Conservation (phyloP, 2,113 vertebrate species). For the Nothocercus nigrocapillus region DNA sequence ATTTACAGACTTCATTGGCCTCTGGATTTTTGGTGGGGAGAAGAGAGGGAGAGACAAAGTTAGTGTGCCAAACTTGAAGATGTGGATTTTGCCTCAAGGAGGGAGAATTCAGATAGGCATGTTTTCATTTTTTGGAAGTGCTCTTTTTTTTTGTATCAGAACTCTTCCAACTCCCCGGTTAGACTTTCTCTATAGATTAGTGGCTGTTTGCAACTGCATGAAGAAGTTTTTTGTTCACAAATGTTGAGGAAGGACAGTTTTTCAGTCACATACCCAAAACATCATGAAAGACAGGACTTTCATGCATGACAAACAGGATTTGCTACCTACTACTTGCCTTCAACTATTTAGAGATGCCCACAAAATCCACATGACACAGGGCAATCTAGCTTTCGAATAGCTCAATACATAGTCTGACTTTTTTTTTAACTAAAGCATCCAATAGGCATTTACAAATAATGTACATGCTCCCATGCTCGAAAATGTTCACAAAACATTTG, state of each 20-base stretch:
- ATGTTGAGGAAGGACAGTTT: background rate
- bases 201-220: background rate
- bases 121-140: background rate
- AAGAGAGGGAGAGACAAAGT: background rate
- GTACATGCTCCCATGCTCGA: background rate
- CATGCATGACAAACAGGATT: background rate
- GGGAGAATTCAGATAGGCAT: fast-evolving
- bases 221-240: background rate
- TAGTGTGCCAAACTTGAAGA: background rate
- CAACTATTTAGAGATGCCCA: background rate
- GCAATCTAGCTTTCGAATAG: background rate
- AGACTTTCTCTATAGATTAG: background rate
- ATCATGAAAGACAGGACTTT: background rate
- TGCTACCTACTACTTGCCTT: background rate
- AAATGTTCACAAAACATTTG: background rate
- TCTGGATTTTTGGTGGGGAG: background rate
- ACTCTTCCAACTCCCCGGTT: background rate
- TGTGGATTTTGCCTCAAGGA: background rate
- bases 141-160: background rate
- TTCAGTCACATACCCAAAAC: background rate
- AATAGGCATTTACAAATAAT: background rate
- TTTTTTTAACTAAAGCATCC: background rate
- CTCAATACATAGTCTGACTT: background rate
- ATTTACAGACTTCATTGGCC: background rate
- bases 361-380: background rate